phyloP scores from a whole-genome alignment of 2,113 vertebrate genomes.

The Panthera uncia region DNA sequence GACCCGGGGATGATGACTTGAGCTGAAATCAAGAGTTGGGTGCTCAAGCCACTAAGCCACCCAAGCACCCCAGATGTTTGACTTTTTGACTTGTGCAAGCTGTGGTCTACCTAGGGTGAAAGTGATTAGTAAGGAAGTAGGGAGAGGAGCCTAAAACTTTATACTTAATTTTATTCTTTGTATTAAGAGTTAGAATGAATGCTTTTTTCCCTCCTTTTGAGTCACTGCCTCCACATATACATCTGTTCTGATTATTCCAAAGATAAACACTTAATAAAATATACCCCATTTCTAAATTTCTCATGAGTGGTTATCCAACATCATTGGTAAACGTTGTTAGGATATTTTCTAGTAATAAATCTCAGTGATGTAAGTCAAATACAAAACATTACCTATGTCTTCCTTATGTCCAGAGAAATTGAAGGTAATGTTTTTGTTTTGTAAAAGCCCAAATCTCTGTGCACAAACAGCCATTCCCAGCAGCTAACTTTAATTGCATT shows the following conservation, averaged over 20 bases:
- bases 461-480: neutral
- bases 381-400: neutral
- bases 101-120: neutral
- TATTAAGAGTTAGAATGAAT: neutral
- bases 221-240: neutral
- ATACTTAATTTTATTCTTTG: neutral
- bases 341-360: neutral
- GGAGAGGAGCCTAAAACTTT: neutral
- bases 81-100: neutral
- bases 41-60: too few species aligned
- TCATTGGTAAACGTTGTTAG: neutral
- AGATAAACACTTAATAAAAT: constrained; percentile 6
- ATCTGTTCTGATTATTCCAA: neutral
- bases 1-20: too few species aligned
- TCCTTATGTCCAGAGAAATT: neutral
- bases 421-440: neutral
- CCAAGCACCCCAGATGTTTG: neutral
- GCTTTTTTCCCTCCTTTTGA: neutral
- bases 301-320: neutral
- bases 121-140: neutral
- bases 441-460: neutral
- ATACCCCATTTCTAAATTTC: neutral
- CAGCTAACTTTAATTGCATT: constrained; percentile 18
- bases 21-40: too few species aligned
- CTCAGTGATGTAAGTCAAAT: neutral